phyloP scores from a whole-genome alignment of 2,888 invertebrate species.

The Tenodera sinensis region DNA sequence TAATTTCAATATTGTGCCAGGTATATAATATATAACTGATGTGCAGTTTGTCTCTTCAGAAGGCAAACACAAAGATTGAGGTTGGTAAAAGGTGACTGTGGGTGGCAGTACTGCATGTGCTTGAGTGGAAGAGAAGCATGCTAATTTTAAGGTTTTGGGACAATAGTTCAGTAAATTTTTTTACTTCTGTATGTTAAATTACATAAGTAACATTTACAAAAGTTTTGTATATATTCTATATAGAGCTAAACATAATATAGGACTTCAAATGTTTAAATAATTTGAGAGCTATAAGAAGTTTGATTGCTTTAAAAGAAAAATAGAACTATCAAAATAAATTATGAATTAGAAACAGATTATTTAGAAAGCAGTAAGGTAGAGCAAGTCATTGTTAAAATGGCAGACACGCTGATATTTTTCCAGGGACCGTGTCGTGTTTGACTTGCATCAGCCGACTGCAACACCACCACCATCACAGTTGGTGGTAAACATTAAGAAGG shows the following conservation, averaged over 20 bases:
- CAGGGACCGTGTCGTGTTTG: constrained; percentile 26
- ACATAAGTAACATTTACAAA: too few relatives aligned
- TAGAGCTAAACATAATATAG: too few relatives aligned
- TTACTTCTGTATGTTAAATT: too few relatives aligned
- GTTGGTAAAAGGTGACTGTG: not conserved
- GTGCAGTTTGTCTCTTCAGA: not conserved
- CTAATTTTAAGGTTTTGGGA: not conserved
- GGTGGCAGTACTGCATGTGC: not conserved
- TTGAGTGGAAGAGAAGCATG: not conserved
- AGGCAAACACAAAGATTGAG: not conserved
- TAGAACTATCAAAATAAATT: not conserved
- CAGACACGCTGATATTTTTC: constrained; percentile 18
- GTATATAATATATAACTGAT: not conserved
- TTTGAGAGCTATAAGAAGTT: not conserved
- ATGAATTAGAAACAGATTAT: not conserved
- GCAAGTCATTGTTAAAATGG: not conserved
- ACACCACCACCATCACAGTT: constrained; percentile 4
- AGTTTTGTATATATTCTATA: too few relatives aligned
- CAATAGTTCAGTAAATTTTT: not conserved
- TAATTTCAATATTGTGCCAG: not conserved
- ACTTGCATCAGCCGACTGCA: constrained; percentile 18
- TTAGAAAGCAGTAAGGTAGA: not conserved
- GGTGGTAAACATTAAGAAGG: constrained; percentile 22
- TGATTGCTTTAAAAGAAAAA: not conserved
- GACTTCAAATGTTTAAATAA: too few relatives aligned